These are phyloP conservation scores for Galerucella pusilla DNA, from an alignment of 2,888 invertebrate species.

Conservation along the genomic window DNA sequence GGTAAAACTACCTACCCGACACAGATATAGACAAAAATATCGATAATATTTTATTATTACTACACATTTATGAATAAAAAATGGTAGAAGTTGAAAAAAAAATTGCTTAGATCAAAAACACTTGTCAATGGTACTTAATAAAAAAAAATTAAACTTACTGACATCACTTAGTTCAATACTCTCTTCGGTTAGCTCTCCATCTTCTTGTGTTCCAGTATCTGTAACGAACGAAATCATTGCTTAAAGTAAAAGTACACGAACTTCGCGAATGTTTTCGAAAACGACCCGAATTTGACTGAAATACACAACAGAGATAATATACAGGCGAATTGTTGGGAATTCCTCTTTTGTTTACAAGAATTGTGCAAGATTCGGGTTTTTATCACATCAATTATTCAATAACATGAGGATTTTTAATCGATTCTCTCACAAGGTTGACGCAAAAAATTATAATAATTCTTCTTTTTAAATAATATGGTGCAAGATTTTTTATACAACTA, in stretches of 20 bases:
- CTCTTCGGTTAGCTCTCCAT: slow-evolving; percentile 63
- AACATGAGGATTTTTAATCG: neutral
- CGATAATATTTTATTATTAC: too few relatives aligned
- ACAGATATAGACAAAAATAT: too few relatives aligned
- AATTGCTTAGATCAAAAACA: neutral
- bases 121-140: neutral
- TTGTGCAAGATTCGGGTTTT: neutral
- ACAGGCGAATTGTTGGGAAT: neutral
- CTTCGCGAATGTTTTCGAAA: neutral
- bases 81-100: too few relatives aligned
- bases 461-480: too few relatives aligned
- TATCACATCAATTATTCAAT: neutral
- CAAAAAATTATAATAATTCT: too few relatives aligned
- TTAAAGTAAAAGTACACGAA: neutral
- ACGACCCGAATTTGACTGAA: neutral
- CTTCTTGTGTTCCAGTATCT: slow-evolving; percentile 43
- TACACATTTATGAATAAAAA: too few relatives aligned
- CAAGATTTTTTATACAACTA: too few relatives aligned
- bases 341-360: neutral
- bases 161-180: slow-evolving; percentile 82
- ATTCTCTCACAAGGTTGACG: neutral
- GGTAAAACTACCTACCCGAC: too few relatives aligned
- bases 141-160: slow-evolving; percentile 71
- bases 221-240: slow-evolving; percentile 31
- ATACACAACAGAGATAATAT: neutral